Percentiles rank a stretch among this genome's conserved stretches.
Conservation (phyloP, 2,113 vertebrate species). For the Chloropsis cyanopogon region DNA sequence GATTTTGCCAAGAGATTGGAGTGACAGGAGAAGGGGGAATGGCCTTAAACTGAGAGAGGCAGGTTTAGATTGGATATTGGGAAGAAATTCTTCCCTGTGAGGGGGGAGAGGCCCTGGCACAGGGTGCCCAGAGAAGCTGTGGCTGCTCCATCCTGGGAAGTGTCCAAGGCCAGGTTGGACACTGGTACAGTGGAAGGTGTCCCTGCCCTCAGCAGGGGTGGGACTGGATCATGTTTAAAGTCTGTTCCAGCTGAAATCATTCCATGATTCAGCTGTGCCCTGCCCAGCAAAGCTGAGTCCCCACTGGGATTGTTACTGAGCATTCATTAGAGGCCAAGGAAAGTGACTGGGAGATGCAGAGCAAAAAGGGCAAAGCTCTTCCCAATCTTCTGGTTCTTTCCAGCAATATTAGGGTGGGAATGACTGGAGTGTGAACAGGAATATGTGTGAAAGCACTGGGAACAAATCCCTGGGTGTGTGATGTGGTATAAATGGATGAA, state of each 20-base stretch:
- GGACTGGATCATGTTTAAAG: background rate
- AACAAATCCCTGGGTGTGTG: background rate
- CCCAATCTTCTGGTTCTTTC: background rate
- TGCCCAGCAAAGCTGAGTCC: background rate
- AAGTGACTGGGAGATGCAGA: background rate
- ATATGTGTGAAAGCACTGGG: background rate
- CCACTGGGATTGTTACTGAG: too few relatives aligned
- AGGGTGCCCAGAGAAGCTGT: background rate
- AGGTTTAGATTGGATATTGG: background rate
- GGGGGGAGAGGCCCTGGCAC: fast-evolving
- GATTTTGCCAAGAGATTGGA: background rate
- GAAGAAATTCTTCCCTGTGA: background rate
- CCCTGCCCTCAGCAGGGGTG: background rate
- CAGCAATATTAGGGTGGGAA: background rate
- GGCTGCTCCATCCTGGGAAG: background rate
- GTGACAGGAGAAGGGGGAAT: background rate
- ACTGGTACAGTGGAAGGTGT: background rate
- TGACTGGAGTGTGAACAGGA: background rate
- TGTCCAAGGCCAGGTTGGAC: background rate
- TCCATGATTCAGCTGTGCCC: background rate
- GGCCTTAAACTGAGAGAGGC: background rate
- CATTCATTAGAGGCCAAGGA: background rate
- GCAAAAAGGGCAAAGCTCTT: background rate
- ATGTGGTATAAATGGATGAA: background rate
- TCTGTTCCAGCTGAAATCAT: background rate